Evolutionary conservation across 2,797 vertebrate genomes (phyloP), one percentile per base, ranked within the genome.

Genomic region (Danio jaintianensis): DNA sequence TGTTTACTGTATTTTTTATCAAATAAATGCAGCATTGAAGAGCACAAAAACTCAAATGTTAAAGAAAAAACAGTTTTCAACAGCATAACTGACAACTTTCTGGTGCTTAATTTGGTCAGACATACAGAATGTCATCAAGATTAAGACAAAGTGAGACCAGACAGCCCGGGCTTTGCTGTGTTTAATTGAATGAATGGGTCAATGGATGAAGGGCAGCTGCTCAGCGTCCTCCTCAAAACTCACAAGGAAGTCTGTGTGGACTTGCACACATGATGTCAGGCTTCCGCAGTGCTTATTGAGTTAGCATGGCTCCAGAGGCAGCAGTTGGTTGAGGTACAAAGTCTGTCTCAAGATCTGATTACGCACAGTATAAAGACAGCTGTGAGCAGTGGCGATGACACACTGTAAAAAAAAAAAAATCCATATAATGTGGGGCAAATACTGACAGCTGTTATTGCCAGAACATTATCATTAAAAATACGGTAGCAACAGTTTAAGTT

Each of bases 301-400:
- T 83, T 73, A 73, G 53, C 18, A 67, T 79, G 69, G 62, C 78
- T 74, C 74, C 59, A 62, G 58, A 40, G 55, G n/a, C 22, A 56
- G 68, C 69, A 80, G 40, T 64, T 80, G 78, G 69, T 80, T 15
- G 50, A 64, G 36, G 48, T 63, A 64, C 47, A 76, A 64, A 76
- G 74, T 76, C 74, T 64, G 68, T 48, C 78, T 72, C 48, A 20
- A 80, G 71, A 79, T 79, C 75, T 70, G 75, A 85, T 76, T 83
- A 83, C 47, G 52, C 36, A 58, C 12, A 52, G 61, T 11, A 43
- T 53, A 75, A 67, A 47, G 48, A 78, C 64, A 66, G 68, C 48
- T 59, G 16, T 45, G 63, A 72, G 53, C 40, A 7, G 29, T 64
- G 75, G 47, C 6, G 15, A 8, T 73, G 55, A 75, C 12, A 68